Base-by-base conservation (phyloP, 2,888 invertebrate species). In the Sesia apiformis region DNA sequence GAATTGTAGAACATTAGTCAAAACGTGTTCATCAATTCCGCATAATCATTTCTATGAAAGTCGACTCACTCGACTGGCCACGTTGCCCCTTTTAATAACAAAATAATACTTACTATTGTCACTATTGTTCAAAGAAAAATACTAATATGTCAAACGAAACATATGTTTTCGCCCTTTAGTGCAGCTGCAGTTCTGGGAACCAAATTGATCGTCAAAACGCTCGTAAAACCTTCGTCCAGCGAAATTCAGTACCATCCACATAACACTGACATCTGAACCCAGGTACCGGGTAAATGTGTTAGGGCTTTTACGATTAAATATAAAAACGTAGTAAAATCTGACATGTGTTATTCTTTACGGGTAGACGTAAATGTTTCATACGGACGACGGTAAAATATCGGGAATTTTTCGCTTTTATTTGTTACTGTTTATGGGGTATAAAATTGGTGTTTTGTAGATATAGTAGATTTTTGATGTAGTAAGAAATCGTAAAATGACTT, bases 231-330 rank as follows among this genome's bases (percentile, higher is more conserved):
- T 46, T 46, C 23, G 7, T n/a, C 46, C n/a, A 46, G 8, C 7
- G 46, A 8, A 46, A 23, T 5, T 46, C 46, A 23, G 4, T 8
- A 5, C 46, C 8, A 3, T n/a, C 23, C 46, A 8, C 6, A 46
- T 23, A 23, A 23, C 46, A 8, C 46, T 39, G 52, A 52, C 52
- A 40, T 54, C 49, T 49, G 40, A 51, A 56, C 55, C 49, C 54
- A 60, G 59, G 58, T 61, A 58, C 7, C 38, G 53, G 57, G 60
- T 65, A 66, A 67, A 67, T 61, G 60, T 57, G 60, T 66, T 60
- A 68, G 63, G 61, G 55, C 54, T 67, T 75, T 75, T 74, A 74
- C 70, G 73, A 66, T 69, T 62, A 67, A 64, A 63, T 72, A 74
- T 73, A 74, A 75, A 75, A 71, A 59, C 50, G 61, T 57, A 61